Conservation (phyloP, 2,888 invertebrate species). For the Amphiduros pacificus region DNA sequence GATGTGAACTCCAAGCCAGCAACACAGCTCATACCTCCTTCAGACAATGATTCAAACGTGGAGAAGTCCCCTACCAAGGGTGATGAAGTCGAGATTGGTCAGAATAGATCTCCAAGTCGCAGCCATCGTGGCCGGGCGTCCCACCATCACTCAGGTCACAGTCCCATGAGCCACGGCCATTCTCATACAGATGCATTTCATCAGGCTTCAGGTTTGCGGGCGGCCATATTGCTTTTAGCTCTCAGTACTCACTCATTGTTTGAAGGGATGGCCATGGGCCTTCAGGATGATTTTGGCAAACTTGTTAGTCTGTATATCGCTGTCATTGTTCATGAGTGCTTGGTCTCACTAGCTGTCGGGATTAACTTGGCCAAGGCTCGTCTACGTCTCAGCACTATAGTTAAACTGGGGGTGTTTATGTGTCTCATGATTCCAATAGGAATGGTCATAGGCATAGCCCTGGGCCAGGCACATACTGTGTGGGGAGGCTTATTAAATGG, state of each 20-base stretch:
- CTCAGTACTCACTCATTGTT: constrained; percentile 55
- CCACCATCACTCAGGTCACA: constrained; percentile 23
- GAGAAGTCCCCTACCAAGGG: not conserved
- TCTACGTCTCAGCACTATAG: constrained; percentile 32
- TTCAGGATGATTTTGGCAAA: constrained; percentile 43
- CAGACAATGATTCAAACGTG: not conserved
- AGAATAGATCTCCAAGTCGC: not conserved
- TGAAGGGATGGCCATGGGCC: constrained; percentile 56
- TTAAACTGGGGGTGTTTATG: constrained; percentile 42
- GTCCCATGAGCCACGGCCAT: constrained; percentile 31
- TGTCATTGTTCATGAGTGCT: constrained; percentile 51
- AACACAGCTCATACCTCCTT: not conserved
- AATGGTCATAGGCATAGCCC: constrained; percentile 43
- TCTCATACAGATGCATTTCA: constrained; percentile 24
- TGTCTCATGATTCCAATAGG: constrained; percentile 52
- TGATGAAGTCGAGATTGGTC: not conserved
- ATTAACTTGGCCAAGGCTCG: constrained; percentile 45
- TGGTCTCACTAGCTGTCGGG: constrained; percentile 52
- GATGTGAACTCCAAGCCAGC: not conserved
- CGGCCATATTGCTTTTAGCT: constrained; percentile 48
- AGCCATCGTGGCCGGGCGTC: constrained; percentile 8
- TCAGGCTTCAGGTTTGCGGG: constrained; percentile 32
- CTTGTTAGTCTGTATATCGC: constrained; percentile 47
- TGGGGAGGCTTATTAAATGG: constrained; percentile 45
- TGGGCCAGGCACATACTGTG: constrained; percentile 29